These are phyloP conservation scores for Oscarella lobularis DNA, from an alignment of 37 sponge, comb jelly and placozoan genomes.

Conservation along the genomic window DNA sequence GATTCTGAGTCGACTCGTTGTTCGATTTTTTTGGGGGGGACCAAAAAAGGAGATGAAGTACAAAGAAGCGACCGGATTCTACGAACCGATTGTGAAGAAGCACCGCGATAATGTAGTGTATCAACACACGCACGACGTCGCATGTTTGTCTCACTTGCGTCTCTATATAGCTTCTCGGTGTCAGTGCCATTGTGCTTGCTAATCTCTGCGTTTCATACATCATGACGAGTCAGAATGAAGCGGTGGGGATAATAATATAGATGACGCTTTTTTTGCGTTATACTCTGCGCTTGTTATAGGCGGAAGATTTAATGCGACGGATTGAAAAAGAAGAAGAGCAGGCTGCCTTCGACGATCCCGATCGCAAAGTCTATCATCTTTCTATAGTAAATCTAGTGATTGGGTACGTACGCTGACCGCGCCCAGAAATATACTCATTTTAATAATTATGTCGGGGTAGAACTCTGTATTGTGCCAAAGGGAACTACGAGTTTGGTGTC, in stretches of 20 bases:
- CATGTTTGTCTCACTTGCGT: background rate
- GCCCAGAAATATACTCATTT: background rate
- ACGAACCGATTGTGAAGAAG: constrained; percentile 94
- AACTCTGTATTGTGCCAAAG: constrained; percentile 92
- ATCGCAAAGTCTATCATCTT: constrained; percentile 85
- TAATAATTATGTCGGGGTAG: constrained; percentile 8
- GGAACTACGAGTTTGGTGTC: constrained; percentile 98
- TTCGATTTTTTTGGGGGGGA: no score
- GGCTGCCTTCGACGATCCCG: constrained; percentile 86
- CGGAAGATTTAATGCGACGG: constrained; percentile 96
- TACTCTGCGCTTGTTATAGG: constrained; percentile 28
- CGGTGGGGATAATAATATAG: constrained; percentile 37
- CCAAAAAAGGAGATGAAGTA: constrained; percentile 73
- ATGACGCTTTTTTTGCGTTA: background rate
- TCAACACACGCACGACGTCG: no score
- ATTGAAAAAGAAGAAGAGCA: constrained; percentile 99
- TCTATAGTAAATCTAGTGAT: constrained; percentile 98
- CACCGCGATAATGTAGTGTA: constrained; percentile 70
- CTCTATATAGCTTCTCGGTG: constrained; percentile 48
- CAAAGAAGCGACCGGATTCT: constrained; percentile 92
- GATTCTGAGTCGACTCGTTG: no score
- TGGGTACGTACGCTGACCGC: constrained; percentile 39
- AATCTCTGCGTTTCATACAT: constrained; percentile 97
- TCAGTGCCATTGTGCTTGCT: constrained; percentile 94
- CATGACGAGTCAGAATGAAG: constrained; percentile 95